These are phyloP conservation scores for Misgurnus anguillicaudatus DNA, from an alignment of 2,113 vertebrate species.

Conservation along the genomic window DNA sequence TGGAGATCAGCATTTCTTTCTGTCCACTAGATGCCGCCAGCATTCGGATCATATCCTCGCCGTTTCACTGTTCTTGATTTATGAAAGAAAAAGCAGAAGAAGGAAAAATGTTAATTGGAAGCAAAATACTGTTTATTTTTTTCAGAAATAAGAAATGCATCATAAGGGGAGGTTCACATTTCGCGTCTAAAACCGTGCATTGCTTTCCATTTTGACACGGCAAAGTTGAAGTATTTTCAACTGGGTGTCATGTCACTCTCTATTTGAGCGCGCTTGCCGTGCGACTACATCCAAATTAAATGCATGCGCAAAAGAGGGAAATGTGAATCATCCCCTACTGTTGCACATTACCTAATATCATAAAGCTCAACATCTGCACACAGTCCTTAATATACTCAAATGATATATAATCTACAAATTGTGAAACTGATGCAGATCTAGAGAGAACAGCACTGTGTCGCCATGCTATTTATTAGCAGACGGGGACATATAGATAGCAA, in stretches of 20 bases:
- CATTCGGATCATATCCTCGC: conserved; percentile 89
- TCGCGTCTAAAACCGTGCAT: too few species aligned
- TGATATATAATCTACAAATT: not conserved
- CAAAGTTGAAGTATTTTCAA: too few species aligned
- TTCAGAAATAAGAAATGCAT: conserved; percentile 6
- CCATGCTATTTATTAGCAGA: not conserved
- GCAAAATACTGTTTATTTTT: conserved; percentile 46
- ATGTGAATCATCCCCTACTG: not conserved
- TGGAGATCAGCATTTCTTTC: conserved; percentile 54
- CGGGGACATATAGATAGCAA: not conserved
- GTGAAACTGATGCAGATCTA: conserved; percentile 26
- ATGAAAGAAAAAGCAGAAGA: conserved; percentile 65
- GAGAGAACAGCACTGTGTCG: not conserved
- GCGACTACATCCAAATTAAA: too few species aligned
- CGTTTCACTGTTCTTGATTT: conserved; percentile 97
- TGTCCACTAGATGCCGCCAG: conserved; percentile 86
- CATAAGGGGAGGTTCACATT: not conserved
- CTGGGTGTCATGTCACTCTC: too few species aligned
- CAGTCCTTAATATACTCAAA: too few species aligned
- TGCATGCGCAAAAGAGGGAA: too few species aligned
- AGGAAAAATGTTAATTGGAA: conserved; percentile 61
- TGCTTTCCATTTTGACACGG: too few species aligned
- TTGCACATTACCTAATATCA: not conserved
- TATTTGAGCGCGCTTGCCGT: too few species aligned
- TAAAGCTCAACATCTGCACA: not conserved